These are phyloP conservation scores for Oryctes rhinoceros DNA, from an alignment of 1,140 invertebrate genomes.

Conservation along the genomic window DNA sequence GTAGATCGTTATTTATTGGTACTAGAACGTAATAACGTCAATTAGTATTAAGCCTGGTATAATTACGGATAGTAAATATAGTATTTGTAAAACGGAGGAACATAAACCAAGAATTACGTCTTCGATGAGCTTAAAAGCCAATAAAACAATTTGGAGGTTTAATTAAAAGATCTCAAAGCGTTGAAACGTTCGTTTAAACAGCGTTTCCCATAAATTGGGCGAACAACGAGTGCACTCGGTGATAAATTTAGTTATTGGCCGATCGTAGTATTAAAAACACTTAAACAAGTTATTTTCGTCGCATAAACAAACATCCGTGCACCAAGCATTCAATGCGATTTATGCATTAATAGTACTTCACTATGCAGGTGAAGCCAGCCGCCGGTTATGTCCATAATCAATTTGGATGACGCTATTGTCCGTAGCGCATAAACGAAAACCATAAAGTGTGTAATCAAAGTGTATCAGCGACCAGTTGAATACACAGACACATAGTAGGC, in stretches of 20 bases:
- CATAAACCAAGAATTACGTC: not conserved
- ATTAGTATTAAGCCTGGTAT: not conserved
- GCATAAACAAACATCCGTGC: not conserved
- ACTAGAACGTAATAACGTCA: not conserved
- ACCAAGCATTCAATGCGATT: not conserved
- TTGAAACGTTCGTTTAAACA: not conserved
- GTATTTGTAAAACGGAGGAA: not conserved
- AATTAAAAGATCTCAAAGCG: not conserved
- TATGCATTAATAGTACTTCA: not conserved
- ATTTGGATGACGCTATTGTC: conserved; percentile 28
- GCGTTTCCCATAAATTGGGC: not conserved
- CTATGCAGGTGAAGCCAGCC: conserved; percentile 2
- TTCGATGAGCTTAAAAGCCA: not conserved
- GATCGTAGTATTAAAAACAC: conserved; percentile 19
- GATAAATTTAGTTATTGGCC: conserved; percentile 3
- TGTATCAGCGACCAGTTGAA: conserved; percentile 27
- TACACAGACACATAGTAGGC: conserved; percentile 24
- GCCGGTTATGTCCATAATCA: conserved; percentile 22
- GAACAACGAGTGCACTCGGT: not conserved
- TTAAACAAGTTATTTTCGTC: conserved; percentile 12
- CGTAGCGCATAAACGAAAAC: conserved; percentile 5
- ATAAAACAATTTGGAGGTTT: conserved; percentile 2
- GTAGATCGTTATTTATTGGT: no score
- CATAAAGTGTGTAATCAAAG: conserved; percentile 30
- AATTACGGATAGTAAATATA: not conserved